Base-by-base conservation (phyloP, 1,140 invertebrate species). In the Phymorhynchus buccinoides region DNA sequence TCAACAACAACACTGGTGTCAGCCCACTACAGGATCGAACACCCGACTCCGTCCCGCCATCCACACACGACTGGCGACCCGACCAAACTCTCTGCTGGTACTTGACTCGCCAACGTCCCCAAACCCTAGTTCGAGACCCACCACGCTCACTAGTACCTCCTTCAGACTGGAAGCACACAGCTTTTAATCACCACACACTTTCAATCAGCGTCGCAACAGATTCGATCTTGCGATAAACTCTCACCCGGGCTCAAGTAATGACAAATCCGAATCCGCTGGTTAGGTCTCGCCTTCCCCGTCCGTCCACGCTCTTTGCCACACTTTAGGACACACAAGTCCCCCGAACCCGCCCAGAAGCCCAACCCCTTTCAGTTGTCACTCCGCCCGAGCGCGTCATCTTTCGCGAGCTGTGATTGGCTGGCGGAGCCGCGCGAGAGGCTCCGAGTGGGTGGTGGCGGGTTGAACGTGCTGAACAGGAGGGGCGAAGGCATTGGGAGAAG, bases 161-260 rank as follows among this genome's bases (percentile, higher is more conserved):
- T 75, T 41, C 14, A 41, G 41, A 41, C 32, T 62, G 14, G 73
- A 12, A 75, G 73, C 73, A 75, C 73, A 62, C 73, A 41, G 35
- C 30, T 71, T 71, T 71, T 71, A 71, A 41, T 75, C 73, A 75
- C 73, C 73, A 75, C 73, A 75, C 73, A 41, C 73, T 75, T 39
- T 75, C 73, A 39, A 75, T 75, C 73, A 75, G 73, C 73, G 73
- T 75, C 73, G 35, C 35, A 75, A 41, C 73, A 75, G 73, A 75
- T 75, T 75, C 73, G 37, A 75, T 75, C 73, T 35, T 37, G 32
- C 73, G 73, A 75, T 75, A 75, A 75, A 75, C 73, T 75, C 73
- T 27, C 35, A 41, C 7, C 71, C 73, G 37, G 73, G 35, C 68
- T 12, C 37, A 41, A 41, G 73, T 75, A 37, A 37, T 75, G 73